Evolutionary conservation across 1,140 invertebrate genomes (phyloP).

Genomic region (Hypothenemus hampei): DNA sequence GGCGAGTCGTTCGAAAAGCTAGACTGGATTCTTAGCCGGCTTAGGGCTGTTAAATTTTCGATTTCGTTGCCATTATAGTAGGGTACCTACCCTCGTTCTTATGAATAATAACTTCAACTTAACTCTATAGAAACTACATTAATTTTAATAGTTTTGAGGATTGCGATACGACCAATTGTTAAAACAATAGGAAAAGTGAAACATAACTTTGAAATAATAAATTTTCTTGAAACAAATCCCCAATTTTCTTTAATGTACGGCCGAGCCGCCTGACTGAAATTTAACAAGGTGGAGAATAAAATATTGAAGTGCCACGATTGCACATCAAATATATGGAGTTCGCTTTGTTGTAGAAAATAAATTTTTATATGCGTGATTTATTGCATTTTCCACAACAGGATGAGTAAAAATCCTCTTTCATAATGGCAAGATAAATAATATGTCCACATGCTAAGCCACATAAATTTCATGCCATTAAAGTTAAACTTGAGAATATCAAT

Average conservation of each 20-base stretch:
- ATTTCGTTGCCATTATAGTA: slow-evolving; percentile 3
- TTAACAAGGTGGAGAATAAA: slow-evolving; percentile 12
- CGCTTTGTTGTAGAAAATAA: slow-evolving; percentile 14
- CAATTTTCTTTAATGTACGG: slow-evolving; percentile 16
- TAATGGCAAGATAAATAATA: too few relatives aligned
- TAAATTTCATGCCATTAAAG: too few relatives aligned
- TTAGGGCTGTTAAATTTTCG: not conserved
- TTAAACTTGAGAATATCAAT: too few relatives aligned
- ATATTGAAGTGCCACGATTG: slow-evolving; percentile 12
- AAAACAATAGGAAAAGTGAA: too few relatives aligned
- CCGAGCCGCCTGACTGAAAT: slow-evolving; percentile 5
- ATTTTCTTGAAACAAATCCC: slow-evolving; percentile 4
- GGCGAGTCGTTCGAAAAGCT: not conserved
- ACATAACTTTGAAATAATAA: slow-evolving; percentile 4
- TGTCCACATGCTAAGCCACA: too few relatives aligned
- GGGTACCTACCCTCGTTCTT: too few relatives aligned
- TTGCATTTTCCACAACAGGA: too few relatives aligned
- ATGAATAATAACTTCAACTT: too few relatives aligned
- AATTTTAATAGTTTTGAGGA: too few relatives aligned
- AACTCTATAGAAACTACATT: too few relatives aligned
- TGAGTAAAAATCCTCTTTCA: too few relatives aligned
- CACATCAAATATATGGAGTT: slow-evolving; percentile 16
- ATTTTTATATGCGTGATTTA: slow-evolving; percentile 15
- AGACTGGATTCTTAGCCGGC: not conserved
- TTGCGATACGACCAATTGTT: too few relatives aligned